Base-by-base conservation (phyloP, 2,888 invertebrate genomes). In the Thelaira solivaga region DNA sequence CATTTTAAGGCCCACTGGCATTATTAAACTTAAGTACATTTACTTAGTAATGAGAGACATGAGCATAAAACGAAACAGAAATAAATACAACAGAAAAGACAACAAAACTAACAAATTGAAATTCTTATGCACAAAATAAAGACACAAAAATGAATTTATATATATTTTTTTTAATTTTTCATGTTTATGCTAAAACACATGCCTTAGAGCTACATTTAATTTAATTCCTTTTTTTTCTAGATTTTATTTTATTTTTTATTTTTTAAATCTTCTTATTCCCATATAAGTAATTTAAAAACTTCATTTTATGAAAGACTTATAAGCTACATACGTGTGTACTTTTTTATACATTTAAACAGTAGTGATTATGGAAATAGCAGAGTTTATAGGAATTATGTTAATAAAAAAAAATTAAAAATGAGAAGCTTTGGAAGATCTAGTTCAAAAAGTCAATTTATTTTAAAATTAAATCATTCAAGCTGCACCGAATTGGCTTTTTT, bases 11-110 rank as follows among this genome's bases (percentile, higher is more conserved):
- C 26, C 22, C 34, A 10, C 10, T 5, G n/a, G n/a, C n/a, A 22
- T 31, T 22, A 26, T 20, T 62, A 2, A 65, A 47, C 68, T 64
- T 69, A 78, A 78, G 69, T 78, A 78, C 69, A 74, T 53, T 74
- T n/a, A n/a, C n/a, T n/a, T 78, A 69, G 47, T 47, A 34, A 51
- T 49, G 31, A 8, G 16, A 57, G 18, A 41, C 24, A 61, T 26
- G 22, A 71, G 53, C 16, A 41, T 6, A 57, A 18, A 36, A 13
- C 2, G 4, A 3, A 8, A 34, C 29, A 39, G 11, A 47, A 55
- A 18, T 13, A 64, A 61, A 39, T 20, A 47, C 29, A 24, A 47
- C 13, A 53, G 2, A 13, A 16, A 20, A 53, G 11, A 59, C 65
- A 59, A 59, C 24, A 16, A 20, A 53, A 8, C 49, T 57, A 59